Base-by-base conservation (phyloP, 1,140 invertebrate species). In the Andricus grossulariae region DNA sequence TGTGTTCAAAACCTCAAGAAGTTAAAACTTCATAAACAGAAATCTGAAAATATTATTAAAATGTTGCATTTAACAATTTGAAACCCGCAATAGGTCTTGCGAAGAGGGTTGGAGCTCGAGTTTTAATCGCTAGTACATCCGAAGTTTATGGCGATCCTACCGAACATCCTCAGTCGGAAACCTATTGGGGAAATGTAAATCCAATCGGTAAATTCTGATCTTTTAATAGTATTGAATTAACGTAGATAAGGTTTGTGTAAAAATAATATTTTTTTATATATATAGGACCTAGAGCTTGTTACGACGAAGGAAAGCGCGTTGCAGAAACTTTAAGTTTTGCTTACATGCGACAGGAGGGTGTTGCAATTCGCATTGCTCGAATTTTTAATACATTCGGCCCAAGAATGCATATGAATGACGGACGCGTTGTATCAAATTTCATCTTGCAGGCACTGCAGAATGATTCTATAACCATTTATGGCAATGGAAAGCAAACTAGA, bases 351-450 rank as follows among this genome's bases (percentile, higher is more conserved):
- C 98, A 99, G 91, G 98, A 99, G 89, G 96, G 97, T 60, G 96
- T 99, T 11, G 93, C 97, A 74, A 97, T 99, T 6, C 92, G 98
- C 79, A 98, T 99, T 32, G 99, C 99, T 0, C 93, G 99, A 80
- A 99, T 99, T 82, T 99, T 99, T 88, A 99, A 99, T 88, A 99
- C 99, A 0, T 99, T 98, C 90, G 99, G 99, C n/a, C 99, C 99
- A 0, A 92, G 99, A 87, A 99, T 99, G 99, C 98, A 99, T 87
- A 98, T 99, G 93, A 98, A 99, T 86, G 99, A 99, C 92, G 99
- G 99, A 7, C 92, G 99, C 55, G 99, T 99, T 4, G 99, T 99
- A 0, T 99, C 98, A 15, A 99, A 99, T 92, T 99, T 99, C 87
- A 98, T 99, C 80, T 93, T 99, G 66, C 99, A 99, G 92, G 97